These are phyloP conservation scores for Branchinecta sandiegonensis DNA, from an alignment of 2,888 invertebrate species.

Conservation along the genomic window DNA sequence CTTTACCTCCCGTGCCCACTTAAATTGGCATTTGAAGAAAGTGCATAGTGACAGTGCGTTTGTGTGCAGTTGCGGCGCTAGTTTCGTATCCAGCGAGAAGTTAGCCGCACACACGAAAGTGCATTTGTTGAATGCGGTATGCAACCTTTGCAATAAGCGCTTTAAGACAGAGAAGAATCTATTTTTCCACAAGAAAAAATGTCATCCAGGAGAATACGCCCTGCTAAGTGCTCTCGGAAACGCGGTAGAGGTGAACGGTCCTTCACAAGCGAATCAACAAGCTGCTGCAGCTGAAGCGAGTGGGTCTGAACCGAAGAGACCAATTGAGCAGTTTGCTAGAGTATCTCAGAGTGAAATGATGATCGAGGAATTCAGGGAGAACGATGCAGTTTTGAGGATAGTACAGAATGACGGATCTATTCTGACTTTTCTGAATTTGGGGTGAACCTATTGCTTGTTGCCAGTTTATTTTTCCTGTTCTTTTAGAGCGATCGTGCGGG, in stretches of 20 bases:
- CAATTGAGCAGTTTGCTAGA: too few species aligned
- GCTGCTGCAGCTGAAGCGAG: too few species aligned
- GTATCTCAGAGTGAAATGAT: too few species aligned
- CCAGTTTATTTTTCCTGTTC: too few species aligned
- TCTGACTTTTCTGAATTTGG: too few species aligned
- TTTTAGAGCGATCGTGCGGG: too few species aligned
- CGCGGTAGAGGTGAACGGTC: not conserved
- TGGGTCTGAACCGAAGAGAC: too few species aligned
- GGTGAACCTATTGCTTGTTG: too few species aligned
- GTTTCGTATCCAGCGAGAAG: not conserved
- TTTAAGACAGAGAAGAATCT: conserved; percentile 5
- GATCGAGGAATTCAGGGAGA: too few species aligned
- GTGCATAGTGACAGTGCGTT: not conserved
- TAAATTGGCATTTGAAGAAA: not conserved
- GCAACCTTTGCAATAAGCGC: not conserved
- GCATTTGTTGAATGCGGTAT: conserved; percentile 4
- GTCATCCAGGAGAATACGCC: conserved; percentile 4
- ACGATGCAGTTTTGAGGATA: too few species aligned
- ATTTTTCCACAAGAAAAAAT: conserved; percentile 10
- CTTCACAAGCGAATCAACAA: too few species aligned
- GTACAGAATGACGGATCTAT: too few species aligned
- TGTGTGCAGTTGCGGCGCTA: conserved; percentile 4
- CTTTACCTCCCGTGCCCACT: not conserved
- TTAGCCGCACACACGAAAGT: not conserved
- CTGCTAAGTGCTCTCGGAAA: conserved; percentile 14